Conservation (phyloP, 2,888 invertebrate genomes). For the Noctua janthina region DNA sequence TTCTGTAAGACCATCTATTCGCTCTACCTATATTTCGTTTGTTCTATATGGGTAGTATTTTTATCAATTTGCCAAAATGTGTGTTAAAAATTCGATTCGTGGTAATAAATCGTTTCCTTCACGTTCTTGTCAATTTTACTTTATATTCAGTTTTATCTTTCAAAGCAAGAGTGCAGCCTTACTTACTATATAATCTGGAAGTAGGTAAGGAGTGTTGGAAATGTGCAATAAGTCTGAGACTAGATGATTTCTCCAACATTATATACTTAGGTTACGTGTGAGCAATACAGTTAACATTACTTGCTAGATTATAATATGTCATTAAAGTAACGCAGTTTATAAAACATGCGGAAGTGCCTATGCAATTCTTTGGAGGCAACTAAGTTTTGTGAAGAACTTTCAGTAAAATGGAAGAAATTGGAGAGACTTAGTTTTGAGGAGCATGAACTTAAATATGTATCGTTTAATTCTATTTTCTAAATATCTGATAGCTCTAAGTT, state of each 20-base stretch:
- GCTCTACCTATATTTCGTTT: slow-evolving; percentile 43
- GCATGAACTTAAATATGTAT: slow-evolving; percentile 47
- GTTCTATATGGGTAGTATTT: slow-evolving; percentile 15
- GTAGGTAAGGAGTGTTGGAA: slow-evolving; percentile 36
- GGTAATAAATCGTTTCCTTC: slow-evolving; percentile 37
- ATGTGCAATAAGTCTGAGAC: slow-evolving; percentile 52
- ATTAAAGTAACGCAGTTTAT: slow-evolving; percentile 43
- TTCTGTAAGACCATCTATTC: slow-evolving; percentile 57
- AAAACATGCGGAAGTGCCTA: slow-evolving; percentile 50
- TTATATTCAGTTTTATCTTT: slow-evolving; percentile 18
- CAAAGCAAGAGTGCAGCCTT: slow-evolving; percentile 42
- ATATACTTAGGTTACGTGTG: slow-evolving; percentile 61
- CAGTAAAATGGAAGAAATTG: slow-evolving; percentile 53
- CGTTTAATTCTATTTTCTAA: slow-evolving; percentile 38
- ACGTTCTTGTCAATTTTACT: background rate
- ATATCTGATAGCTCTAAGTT: slow-evolving; percentile 25
- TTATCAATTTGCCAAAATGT: slow-evolving; percentile 41
- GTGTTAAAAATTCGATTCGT: slow-evolving; percentile 47
- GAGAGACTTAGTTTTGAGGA: slow-evolving; percentile 40
- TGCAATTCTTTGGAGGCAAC: slow-evolving; percentile 47
- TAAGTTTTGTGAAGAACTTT: slow-evolving; percentile 44
- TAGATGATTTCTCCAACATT: slow-evolving; percentile 55
- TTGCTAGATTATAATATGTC: slow-evolving; percentile 56
- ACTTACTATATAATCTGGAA: slow-evolving; percentile 49
- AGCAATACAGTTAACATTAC: slow-evolving; percentile 64